Base-by-base conservation (phyloP, 1,140 invertebrate species). In the Drosophila murphyi region DNA sequence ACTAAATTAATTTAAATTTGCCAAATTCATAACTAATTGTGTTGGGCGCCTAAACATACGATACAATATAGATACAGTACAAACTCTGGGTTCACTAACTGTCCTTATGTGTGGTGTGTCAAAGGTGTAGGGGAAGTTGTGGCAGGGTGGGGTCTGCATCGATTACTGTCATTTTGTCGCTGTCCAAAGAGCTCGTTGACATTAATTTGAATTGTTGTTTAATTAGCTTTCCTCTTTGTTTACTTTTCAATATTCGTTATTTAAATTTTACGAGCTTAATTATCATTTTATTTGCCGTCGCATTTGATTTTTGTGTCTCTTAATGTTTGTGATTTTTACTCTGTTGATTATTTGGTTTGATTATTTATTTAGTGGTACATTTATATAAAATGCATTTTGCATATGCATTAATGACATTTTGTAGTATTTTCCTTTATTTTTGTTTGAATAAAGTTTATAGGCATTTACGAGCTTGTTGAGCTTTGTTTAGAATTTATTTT, bases 21-120 rank as follows among this genome's bases (percentile, higher is more conserved):
- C 10, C 37, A 43, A 74, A 75, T 87, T 62, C 55, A 72, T 55
- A 72, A 73, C 80, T 88, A 77, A 83, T 61, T 76, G 39, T 43
- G 34, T 39, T 7, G 12, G 56, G 43, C 43, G 29, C 41, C 56
- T 60, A 72, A 29, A 35, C 8, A 59, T 57, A 43, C 52, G n/a
- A 37, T 55, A 37, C 39, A 39, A 31, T 31, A 57, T 4, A 20
- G 37, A 32, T 37, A 43, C 39, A 43, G 39, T 43, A 43, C 39
- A n/a, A n/a, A n/a, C 4, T 52, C 54, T 56, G 54, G 54, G 20
- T 31, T 59, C 39, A 43, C 39, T 43, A 43, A n/a, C 39, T n/a
- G 39, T n/a, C 39, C 39, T n/a, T 59, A 43, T 29, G 39, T 20
- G 39, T 8, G 39, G 4, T 4, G 5, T 29, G 5, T 37, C 4